Base-by-base conservation (phyloP, 2,113 vertebrate genomes). In the Phaethon lepturus region DNA sequence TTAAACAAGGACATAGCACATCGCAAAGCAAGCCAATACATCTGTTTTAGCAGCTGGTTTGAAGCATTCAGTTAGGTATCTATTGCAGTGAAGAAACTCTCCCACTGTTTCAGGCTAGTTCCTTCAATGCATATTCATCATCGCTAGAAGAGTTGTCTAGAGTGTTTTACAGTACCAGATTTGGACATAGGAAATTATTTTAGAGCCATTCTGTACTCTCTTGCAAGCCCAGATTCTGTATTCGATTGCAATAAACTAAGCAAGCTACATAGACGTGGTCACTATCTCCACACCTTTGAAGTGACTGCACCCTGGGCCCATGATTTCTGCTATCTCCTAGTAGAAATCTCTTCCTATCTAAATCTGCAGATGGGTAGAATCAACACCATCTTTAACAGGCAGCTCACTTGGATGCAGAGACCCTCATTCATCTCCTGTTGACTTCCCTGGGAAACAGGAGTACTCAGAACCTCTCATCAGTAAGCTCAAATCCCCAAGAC, bases 1-100 rank as follows among this genome's bases (percentile, higher is more conserved):
- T 97, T 95, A 89, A 94, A 91, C n/a, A 87, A 89, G 66, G 76
- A 73, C 89, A 83, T 9, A 72, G 68, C 20, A 66, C 42, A 13
- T 73, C 0, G 0, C 52, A 72, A 85, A 91, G 73, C 56, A 95
- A 91, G 82, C 68, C 44, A 75, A 93, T 91, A 58, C 66, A 94
- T 94, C 86, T 95, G 69, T 56, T 92, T 89, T 55, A 84, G 93
- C 86, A 95, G 84, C 79, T 84, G 64, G 33, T 60, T 95, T 91
- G 66, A 91, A 92, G 91, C 49, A 68, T 66, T 86, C 83, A 28
- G 56, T 81, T 89, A 83, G 83, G 44, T 67, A 78, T 77, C 72
- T 92, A 31, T 17, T 35, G 49, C 93, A 94, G 73, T 3, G 7
- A 95, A 85, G 89, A 93, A 87, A 68, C 60, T 73, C 78, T 77